Percentiles rank a stretch among this genome's conserved stretches.
These are phyloP conservation scores for Centropristis striata DNA, from an alignment of 2,113 vertebrate genomes.

Conservation along the genomic window DNA sequence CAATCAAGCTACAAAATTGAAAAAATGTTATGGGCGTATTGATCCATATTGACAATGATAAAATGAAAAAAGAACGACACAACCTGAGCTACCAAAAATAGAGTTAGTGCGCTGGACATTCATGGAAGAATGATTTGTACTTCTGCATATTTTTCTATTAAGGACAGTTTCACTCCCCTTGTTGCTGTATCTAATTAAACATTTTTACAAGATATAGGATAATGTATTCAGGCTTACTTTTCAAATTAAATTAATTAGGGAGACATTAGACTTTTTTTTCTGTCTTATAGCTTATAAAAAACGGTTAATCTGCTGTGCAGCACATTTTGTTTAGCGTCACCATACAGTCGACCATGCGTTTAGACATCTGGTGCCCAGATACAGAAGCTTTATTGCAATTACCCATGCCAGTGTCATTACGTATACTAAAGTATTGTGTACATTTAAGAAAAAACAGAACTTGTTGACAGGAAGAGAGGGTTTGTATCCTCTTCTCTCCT, in stretches of 20 bases:
- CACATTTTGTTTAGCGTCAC: slow-evolving; percentile 11
- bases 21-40: too few relatives aligned
- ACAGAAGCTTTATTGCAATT: neutral
- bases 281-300: neutral
- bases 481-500: neutral
- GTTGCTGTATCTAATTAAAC: too few relatives aligned
- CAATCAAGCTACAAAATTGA: too few relatives aligned
- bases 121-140: neutral
- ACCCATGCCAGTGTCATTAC: neutral
- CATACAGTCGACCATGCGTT: neutral
- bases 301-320: neutral
- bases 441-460: neutral
- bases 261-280: too few relatives aligned
- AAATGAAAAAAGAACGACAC: too few relatives aligned
- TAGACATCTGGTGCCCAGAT: slow-evolving; percentile 25
- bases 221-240: neutral
- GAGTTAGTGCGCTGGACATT: neutral
- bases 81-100: too few relatives aligned
- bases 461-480: neutral
- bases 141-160: too few relatives aligned
- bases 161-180: too few relatives aligned
- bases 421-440: neutral
- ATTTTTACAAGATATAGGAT: too few relatives aligned
- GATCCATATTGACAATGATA: too few relatives aligned
- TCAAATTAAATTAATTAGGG: neutral